These are phyloP conservation scores for Aplysina aerophoba DNA, from an alignment of 37 sponge, comb jelly and placozoan species.

Conservation along the genomic window DNA sequence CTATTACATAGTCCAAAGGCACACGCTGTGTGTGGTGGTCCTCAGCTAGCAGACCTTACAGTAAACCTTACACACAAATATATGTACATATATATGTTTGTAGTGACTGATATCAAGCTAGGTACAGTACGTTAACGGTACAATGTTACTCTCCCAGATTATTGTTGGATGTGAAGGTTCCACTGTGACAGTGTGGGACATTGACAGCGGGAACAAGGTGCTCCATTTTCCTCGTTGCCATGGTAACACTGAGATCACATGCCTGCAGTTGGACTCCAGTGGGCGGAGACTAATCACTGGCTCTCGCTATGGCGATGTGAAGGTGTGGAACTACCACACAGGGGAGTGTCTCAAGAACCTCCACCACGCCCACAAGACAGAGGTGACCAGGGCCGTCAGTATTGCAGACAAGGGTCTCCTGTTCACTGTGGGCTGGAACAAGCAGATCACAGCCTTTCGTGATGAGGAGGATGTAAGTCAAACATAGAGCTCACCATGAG, in stretches of 20 bases:
- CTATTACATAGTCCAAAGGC: conserved; percentile 41
- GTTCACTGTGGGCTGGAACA: conserved; percentile 91
- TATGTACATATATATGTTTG: conserved; percentile 30
- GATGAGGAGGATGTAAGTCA: conserved; percentile 52
- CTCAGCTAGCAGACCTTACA: neutral
- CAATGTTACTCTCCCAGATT: conserved; percentile 44
- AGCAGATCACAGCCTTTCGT: conserved; percentile 63
- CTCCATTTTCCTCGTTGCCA: conserved; percentile 69
- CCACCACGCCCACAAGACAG: conserved; percentile 48
- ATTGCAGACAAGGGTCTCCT: conserved; percentile 69
- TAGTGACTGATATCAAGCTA: neutral
- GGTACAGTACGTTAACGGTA: neutral
- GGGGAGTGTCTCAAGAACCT: conserved; percentile 78
- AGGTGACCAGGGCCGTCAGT: conserved; percentile 81
- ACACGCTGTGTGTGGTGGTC: conserved; percentile 57
- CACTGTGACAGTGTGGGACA: conserved; percentile 88
- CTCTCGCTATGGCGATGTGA: conserved; percentile 85
- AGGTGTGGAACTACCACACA: conserved; percentile 77
- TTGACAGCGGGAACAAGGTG: conserved; percentile 74
- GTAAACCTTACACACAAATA: neutral
- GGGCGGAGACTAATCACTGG: conserved; percentile 88
- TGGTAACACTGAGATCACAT: conserved; percentile 87
- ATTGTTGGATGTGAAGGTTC: conserved; percentile 91
- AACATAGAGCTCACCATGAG: neutral
- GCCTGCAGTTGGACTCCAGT: conserved; percentile 74